phyloP scores from a whole-genome alignment of 2,888 invertebrate species.

The Mimumesa dahlbomi region DNA sequence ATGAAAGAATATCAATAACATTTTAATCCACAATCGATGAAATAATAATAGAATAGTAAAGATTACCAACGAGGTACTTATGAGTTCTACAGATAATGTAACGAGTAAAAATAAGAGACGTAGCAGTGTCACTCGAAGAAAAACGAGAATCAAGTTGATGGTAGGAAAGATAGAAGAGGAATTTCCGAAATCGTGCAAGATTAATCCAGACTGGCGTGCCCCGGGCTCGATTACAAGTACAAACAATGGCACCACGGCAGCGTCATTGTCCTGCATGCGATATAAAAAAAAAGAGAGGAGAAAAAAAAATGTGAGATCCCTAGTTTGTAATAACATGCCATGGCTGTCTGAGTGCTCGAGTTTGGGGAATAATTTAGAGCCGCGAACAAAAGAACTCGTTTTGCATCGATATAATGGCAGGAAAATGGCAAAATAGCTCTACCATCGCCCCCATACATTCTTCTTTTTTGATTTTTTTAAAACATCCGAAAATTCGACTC shows the following conservation, averaged over 20 bases:
- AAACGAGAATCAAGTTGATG: constrained; percentile 23
- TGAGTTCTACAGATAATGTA: no score
- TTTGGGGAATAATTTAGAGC: constrained; percentile 62
- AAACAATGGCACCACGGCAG: constrained; percentile 61
- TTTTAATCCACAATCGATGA: no score
- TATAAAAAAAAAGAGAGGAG: constrained; percentile 59
- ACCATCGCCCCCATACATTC: neutral
- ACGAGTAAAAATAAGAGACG: constrained; percentile 4
- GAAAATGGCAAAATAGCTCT: neutral
- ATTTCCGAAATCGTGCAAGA: constrained; percentile 46
- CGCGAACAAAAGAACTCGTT: constrained; percentile 56
- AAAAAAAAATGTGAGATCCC: constrained; percentile 54
- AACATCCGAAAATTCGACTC: no score
- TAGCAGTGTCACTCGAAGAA: constrained; percentile 13
- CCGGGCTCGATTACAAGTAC: constrained; percentile 61
- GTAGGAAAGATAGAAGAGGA: constrained; percentile 12
- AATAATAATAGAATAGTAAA: no score
- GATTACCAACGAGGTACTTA: no score
- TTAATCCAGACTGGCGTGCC: constrained; percentile 61
- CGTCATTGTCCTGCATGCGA: constrained; percentile 63
- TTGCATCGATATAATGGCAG: constrained; percentile 33
- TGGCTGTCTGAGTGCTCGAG: constrained; percentile 54
- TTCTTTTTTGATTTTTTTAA: neutral
- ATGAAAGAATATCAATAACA: no score
- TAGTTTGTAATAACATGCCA: constrained; percentile 62